These are phyloP conservation scores for Brachyalestes nurse DNA, from an alignment of 2,797 vertebrate species.

Conservation along the genomic window DNA sequence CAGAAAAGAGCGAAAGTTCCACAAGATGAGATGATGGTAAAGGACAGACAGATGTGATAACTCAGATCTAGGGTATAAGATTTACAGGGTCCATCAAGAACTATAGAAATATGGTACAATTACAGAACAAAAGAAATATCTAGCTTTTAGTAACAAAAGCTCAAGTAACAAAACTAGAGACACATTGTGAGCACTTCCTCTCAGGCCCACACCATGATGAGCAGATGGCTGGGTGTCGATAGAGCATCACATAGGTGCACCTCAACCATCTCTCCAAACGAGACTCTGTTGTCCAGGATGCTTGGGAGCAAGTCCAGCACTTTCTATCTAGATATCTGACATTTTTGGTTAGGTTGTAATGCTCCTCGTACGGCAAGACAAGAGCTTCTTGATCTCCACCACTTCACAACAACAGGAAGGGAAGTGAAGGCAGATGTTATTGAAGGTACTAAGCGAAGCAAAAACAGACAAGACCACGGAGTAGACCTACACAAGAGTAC, in stretches of 20 bases:
- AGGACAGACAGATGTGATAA: neutral
- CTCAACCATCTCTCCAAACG: conserved; percentile 10
- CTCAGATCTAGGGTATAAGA: neutral
- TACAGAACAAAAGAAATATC: neutral
- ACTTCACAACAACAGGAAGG: conserved; percentile 13
- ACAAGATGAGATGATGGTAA: neutral
- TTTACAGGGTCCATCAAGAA: neutral
- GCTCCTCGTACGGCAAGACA: neutral
- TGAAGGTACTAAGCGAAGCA: neutral
- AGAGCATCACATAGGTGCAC: neutral
- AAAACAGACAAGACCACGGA: too few relatives aligned
- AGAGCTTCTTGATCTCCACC: neutral
- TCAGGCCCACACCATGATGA: conserved; percentile 14
- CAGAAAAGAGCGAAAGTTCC: neutral
- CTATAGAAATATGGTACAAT: neutral
- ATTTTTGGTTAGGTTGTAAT: neutral
- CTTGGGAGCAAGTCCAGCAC: neutral
- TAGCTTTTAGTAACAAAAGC: too few relatives aligned
- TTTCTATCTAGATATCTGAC: neutral
- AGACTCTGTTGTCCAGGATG: neutral
- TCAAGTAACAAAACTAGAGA: too few relatives aligned
- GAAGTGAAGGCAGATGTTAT: conserved; percentile 1
- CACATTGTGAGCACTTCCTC: conserved; percentile 32
- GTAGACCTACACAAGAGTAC: neutral
- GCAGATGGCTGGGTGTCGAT: conserved; percentile 27